A percentile compares a stretch with the other conserved stretches of the same genome.
Conservation (phyloP, 2,888 invertebrate species). For the Hirtodrosophila alboralis region DNA sequence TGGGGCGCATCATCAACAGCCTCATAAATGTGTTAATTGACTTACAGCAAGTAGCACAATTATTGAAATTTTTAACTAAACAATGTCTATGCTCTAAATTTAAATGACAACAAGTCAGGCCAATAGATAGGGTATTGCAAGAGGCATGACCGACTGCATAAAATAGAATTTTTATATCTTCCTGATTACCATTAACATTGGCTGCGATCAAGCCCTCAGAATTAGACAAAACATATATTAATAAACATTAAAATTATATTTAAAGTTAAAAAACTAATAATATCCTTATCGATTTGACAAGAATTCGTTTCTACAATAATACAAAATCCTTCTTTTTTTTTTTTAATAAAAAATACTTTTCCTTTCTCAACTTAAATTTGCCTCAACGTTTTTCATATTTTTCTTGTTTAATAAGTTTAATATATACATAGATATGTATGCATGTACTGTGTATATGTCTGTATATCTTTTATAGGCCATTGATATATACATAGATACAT, state of each 20-base stretch:
- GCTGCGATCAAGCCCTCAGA: too few relatives aligned
- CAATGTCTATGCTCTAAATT: slow-evolving; percentile 16
- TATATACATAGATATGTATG: slow-evolving; percentile 2
- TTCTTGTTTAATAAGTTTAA: background rate
- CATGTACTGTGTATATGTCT: slow-evolving; percentile 5
- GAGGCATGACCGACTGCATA: too few relatives aligned
- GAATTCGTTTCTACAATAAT: background rate
- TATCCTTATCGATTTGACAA: too few relatives aligned
- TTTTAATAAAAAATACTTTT: background rate
- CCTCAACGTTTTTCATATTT: slow-evolving; percentile 25
- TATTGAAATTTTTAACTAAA: slow-evolving; percentile 15
- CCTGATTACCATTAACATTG: too few relatives aligned
- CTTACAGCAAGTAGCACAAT: slow-evolving; percentile 43
- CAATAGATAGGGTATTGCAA: too few relatives aligned
- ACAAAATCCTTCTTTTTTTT: background rate
- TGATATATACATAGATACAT: slow-evolving; percentile 51
- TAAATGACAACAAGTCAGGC: too few relatives aligned
- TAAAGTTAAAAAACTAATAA: background rate
- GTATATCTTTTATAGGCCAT: slow-evolving; percentile 23
- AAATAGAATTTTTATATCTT: too few relatives aligned
- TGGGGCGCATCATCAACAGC: slow-evolving; percentile 14
- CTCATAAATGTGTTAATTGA: slow-evolving; percentile 48
- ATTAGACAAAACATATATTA: too few relatives aligned
- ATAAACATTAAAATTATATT: background rate
- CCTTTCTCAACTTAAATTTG: background rate